These are phyloP conservation scores for Peromyscus melanophrys DNA, from an alignment of 2,797 vertebrate species.

Conservation along the genomic window DNA sequence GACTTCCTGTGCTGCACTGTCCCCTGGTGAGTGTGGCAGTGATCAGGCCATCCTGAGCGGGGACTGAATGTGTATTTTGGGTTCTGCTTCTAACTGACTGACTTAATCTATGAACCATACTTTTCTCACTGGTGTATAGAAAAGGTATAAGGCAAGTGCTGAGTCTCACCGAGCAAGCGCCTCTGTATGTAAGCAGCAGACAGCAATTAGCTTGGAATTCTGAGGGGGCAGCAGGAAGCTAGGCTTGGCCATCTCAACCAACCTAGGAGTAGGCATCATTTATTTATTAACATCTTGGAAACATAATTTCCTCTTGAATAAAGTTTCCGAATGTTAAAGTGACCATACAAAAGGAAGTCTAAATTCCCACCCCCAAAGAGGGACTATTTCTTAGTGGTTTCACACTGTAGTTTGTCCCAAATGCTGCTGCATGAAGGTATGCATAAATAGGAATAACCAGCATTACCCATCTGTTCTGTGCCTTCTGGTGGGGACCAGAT, in stretches of 20 bases:
- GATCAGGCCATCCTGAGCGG: not conserved
- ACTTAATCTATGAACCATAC: not conserved
- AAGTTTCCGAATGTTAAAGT: not conserved
- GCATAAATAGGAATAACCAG: not conserved
- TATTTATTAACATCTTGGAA: not conserved
- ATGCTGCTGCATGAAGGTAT: not conserved
- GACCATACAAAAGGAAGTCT: not conserved
- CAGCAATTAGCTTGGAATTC: not conserved
- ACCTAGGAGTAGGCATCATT: not conserved
- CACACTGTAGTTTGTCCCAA: constrained; percentile 47
- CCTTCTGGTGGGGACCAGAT: not conserved
- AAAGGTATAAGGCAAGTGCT: not conserved
- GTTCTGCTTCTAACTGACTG: not conserved
- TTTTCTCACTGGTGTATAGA: constrained; percentile 41
- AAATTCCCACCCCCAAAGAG: not conserved
- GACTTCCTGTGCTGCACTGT: not conserved
- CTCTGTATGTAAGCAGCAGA: not conserved
- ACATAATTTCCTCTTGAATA: constrained; percentile 13
- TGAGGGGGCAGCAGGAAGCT: not conserved
- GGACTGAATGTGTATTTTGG: not conserved
- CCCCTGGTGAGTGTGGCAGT: not conserved
- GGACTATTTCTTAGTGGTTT: constrained; percentile 46
- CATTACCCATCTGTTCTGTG: constrained; percentile 27
- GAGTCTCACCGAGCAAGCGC: not conserved
- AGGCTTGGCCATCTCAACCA: not conserved